A percentile compares a stretch with the other conserved stretches of the same genome.
phyloP scores from a whole-genome alignment of 2,113 vertebrate genomes.

The Setophaga coronata region DNA sequence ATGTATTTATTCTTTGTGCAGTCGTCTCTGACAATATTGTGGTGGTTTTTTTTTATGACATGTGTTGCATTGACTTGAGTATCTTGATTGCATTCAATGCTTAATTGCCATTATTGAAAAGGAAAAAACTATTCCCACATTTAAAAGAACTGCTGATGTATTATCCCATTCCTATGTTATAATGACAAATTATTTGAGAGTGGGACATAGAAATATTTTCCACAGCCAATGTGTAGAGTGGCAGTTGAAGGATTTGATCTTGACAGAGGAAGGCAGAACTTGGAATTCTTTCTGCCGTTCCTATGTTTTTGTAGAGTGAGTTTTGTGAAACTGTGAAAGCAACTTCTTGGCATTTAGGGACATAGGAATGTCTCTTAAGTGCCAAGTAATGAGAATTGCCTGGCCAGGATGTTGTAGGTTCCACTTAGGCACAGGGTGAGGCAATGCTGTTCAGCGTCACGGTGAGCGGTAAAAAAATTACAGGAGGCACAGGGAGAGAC shows the following conservation, averaged over 20 bases:
- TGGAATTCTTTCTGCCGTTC: background rate
- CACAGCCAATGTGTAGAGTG: background rate
- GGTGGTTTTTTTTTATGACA: background rate
- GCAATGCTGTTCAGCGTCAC: background rate
- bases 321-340: background rate
- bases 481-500: background rate
- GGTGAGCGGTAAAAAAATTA: background rate
- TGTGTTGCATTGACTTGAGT: background rate
- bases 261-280: background rate
- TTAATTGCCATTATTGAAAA: background rate
- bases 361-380: background rate
- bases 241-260: background rate
- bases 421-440: background rate
- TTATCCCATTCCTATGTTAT: background rate
- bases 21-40: background rate
- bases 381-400: background rate
- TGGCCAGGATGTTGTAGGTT: background rate
- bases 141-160: background rate
- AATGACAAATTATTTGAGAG: background rate
- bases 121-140: background rate
- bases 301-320: background rate
- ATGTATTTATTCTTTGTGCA: background rate
- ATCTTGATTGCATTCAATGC: background rate
- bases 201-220: background rate
- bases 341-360: background rate